Evolutionary conservation across 2,888 invertebrate genomes (phyloP), one percentile per base, ranked within the genome.

Genomic region (Leptopilina syphax): DNA sequence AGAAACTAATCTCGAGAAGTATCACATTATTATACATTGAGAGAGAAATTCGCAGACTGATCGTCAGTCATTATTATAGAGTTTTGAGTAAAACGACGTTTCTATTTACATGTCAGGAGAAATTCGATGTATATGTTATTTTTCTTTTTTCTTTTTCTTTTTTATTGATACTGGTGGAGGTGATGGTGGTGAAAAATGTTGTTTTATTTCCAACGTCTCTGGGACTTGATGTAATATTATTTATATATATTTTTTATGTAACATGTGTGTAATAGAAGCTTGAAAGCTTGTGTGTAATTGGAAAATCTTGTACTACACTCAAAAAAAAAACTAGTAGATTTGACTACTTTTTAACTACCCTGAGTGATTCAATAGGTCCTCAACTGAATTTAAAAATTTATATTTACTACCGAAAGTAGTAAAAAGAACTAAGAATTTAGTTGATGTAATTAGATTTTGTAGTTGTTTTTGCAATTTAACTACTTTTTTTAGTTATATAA

Each of bases 241-340:
- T 1, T 47, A 4, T 47, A 9, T 47, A 47, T 47, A 47, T 47
- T 47, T 47, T 47, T 27, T 73, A n/a, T 68, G 18, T 70, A 65
- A 65, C 47, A 27, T 47, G 70, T 80, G 12, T 73, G 54, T 73
- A 24, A 50, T 18, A 73, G 34, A 73, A 73, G 57, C 73, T 57
- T 73, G 27, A 18, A 70, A 27, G 70, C 65, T 63, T 65, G 8
- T 66, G 65, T 81, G 47, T 47, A 47, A 47, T 47, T 76, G 77
- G 81, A 78, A 54, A 78, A 78, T 83, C 80, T 79, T 82, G 80
- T 79, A 81, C 79, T 87, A n/a, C n/a, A n/a, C n/a, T n/a, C n/a
- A n/a, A n/a, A n/a, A n/a, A n/a, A n/a, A n/a, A n/a, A n/a, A n/a
- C n/a, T n/a, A n/a, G n/a, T n/a, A n/a, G n/a, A n/a, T n/a, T n/a